phyloP scores from a whole-genome alignment of 2,888 invertebrate genomes.

The Malthinus seriepunctatus region DNA sequence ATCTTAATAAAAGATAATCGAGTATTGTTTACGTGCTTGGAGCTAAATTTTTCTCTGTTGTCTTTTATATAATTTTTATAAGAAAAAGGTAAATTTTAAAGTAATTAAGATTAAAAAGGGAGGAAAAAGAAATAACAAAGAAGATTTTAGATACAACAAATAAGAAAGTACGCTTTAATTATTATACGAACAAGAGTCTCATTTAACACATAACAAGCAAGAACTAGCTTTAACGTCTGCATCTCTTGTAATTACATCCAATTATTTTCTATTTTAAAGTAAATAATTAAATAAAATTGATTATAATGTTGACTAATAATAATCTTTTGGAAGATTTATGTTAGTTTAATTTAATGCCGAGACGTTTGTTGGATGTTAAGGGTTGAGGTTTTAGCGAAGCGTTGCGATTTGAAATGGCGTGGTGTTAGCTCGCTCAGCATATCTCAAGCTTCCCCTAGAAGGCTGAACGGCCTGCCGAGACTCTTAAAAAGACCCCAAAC shows the following conservation, averaged over 20 bases:
- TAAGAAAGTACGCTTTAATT: slow-evolving; percentile 43
- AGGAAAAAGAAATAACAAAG: slow-evolving; percentile 28
- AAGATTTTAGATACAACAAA: slow-evolving; percentile 44
- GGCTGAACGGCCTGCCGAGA: slow-evolving; percentile 28
- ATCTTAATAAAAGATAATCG: too few species aligned
- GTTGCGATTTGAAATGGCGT: slow-evolving; percentile 27
- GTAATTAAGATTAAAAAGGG: slow-evolving; percentile 30
- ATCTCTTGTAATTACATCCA: background rate
- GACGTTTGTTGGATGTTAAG: slow-evolving; percentile 15
- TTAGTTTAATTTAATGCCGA: background rate
- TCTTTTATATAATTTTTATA: too few species aligned
- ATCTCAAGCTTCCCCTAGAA: slow-evolving; percentile 30
- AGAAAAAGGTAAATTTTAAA: too few species aligned
- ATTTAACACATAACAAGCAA: slow-evolving; percentile 24
- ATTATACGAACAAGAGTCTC: slow-evolving; percentile 47
- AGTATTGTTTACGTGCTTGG: too few species aligned
- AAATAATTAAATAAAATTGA: too few species aligned
- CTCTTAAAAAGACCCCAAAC: slow-evolving; percentile 28
- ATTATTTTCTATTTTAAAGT: background rate
- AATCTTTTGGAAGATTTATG: background rate
- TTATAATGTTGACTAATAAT: background rate
- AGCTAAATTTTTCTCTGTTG: too few species aligned
- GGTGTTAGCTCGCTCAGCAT: slow-evolving; percentile 32
- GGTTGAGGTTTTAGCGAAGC: slow-evolving; percentile 21
- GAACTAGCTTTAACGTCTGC: background rate